A percentile compares a stretch with the other conserved stretches of the same genome.
phyloP scores from a whole-genome alignment of 2,797 vertebrate species.

The Urophycis tenuis region DNA sequence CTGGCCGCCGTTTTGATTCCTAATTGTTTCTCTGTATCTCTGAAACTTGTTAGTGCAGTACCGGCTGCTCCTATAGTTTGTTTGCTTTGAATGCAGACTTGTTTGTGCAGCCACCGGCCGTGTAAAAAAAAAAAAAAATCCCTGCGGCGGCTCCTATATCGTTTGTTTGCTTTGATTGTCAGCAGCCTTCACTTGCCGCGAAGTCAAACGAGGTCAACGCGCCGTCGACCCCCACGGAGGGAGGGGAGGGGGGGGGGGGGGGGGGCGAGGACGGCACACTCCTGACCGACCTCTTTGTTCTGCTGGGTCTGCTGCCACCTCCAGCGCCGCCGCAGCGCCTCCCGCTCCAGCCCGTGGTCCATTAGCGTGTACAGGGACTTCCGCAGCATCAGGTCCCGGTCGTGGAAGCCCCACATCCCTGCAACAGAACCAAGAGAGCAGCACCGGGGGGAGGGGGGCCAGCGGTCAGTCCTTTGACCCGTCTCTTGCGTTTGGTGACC shows the following conservation, averaged over 20 bases:
- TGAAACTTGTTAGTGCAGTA: not conserved
- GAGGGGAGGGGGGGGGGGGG: no score
- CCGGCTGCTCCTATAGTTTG: not conserved
- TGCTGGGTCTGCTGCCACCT: slow-evolving; percentile 96
- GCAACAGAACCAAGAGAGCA: not conserved
- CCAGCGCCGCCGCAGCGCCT: slow-evolving; percentile 86
- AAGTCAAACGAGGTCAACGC: no score
- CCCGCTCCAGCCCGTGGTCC: slow-evolving; percentile 86
- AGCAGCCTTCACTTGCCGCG: not conserved
- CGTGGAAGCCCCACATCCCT: slow-evolving; percentile 99
- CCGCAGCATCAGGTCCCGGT: slow-evolving; percentile 87
- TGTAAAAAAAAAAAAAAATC: no score
- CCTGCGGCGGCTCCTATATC: no score
- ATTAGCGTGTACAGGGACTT: slow-evolving; percentile 88
- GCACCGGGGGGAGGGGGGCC: no score
- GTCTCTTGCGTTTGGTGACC: not conserved
- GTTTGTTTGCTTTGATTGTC: not conserved
- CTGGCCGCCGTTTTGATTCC: not conserved
- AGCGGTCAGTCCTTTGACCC: no score
- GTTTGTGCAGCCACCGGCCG: no score
- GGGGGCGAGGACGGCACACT: no score
- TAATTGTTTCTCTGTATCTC: not conserved
- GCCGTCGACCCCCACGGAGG: no score
- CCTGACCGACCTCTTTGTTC: slow-evolving; percentile 89
- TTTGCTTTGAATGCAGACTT: not conserved